A percentile compares a stretch with the other conserved stretches of the same genome.
These are phyloP conservation scores for Rotaria socialis DNA, from an alignment of 2,888 invertebrate genomes.

Conservation along the genomic window DNA sequence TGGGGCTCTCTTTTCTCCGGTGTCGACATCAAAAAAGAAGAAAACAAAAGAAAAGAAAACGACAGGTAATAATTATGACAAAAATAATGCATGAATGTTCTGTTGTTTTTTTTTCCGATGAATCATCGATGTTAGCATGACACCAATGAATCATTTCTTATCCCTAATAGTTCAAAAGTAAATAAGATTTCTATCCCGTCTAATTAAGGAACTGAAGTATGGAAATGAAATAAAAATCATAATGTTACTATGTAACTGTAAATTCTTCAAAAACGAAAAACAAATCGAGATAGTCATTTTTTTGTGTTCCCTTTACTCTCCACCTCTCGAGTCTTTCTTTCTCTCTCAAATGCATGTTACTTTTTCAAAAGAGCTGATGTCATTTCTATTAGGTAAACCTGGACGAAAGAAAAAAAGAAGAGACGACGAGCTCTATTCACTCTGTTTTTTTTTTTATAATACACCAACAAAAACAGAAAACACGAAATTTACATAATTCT, in stretches of 20 bases:
- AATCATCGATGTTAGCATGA: background rate
- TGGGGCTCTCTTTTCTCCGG: no score
- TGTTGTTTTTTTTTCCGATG: background rate
- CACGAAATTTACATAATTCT: background rate
- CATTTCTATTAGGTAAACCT: background rate
- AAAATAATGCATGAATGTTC: background rate
- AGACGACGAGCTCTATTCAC: background rate
- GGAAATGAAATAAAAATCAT: no score
- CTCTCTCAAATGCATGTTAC: no score
- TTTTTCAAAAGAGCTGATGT: background rate
- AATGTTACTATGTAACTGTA: no score
- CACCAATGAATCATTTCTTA: background rate
- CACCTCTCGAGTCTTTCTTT: no score
- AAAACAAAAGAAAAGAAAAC: background rate
- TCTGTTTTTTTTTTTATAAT: background rate
- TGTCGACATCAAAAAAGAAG: background rate
- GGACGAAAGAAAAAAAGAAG: background rate
- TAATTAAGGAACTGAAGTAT: background rate
- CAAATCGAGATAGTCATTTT: no score
- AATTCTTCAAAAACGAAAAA: no score
- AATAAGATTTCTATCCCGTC: no score
- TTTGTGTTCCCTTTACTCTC: no score
- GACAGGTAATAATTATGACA: background rate
- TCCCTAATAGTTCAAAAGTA: no score
- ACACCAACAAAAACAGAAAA: background rate